These are phyloP conservation scores for Halocaridina rubra DNA, from an alignment of 2,888 invertebrate species.

Conservation along the genomic window DNA sequence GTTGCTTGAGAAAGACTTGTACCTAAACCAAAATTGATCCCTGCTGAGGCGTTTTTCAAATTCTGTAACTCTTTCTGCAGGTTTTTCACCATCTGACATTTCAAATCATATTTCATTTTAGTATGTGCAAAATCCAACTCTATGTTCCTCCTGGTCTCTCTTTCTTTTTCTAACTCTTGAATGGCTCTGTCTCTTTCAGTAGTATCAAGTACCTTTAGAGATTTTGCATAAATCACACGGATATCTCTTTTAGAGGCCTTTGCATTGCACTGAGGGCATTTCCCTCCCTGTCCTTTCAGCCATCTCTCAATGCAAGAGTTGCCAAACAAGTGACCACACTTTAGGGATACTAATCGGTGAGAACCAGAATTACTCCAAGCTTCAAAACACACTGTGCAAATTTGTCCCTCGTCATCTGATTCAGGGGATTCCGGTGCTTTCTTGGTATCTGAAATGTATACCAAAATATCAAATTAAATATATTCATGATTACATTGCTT, in stretches of 20 bases:
- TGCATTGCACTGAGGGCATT: slow-evolving; percentile 90
- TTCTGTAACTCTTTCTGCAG: slow-evolving; percentile 27
- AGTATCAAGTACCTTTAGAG: slow-evolving; percentile 80
- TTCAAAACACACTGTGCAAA: slow-evolving; percentile 90
- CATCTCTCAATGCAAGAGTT: slow-evolving; percentile 81
- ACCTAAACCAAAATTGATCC: neutral
- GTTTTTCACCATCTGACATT: slow-evolving; percentile 28
- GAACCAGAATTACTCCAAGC: slow-evolving; percentile 86
- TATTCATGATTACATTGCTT: neutral
- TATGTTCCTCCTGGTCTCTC: slow-evolving; percentile 74
- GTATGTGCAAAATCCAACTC: slow-evolving; percentile 73
- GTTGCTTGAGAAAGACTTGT: neutral
- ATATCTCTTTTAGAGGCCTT: slow-evolving; percentile 78
- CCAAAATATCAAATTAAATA: neutral
- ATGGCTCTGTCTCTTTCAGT: slow-evolving; percentile 77
- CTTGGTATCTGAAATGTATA: slow-evolving; percentile 3
- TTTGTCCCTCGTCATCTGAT: slow-evolving; percentile 74
- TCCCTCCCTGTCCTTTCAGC: slow-evolving; percentile 75
- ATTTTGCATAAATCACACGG: slow-evolving; percentile 82
- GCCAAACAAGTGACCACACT: slow-evolving; percentile 95
- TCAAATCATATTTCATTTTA: slow-evolving; percentile 33
- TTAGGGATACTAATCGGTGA: slow-evolving; percentile 86
- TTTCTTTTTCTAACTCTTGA: slow-evolving; percentile 74
- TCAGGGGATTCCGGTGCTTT: neutral
- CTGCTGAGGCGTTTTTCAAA: slow-evolving; percentile 7